A percentile compares a stretch with the other conserved stretches of the same genome.
Evolutionary conservation across 2,113 vertebrate species (phyloP).

Genomic region (Laticauda colubrina): DNA sequence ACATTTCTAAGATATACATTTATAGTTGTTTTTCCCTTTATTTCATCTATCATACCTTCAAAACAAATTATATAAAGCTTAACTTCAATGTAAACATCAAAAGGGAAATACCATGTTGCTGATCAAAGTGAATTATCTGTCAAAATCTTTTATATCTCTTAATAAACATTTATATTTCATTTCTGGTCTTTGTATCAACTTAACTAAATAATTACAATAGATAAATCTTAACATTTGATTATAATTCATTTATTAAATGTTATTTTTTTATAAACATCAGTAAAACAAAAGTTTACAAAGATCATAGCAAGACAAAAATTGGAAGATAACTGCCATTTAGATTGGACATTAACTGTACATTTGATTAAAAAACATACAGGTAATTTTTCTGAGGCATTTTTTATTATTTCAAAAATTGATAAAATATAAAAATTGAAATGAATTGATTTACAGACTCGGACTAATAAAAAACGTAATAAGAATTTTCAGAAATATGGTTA

Average conservation of each 20-base stretch:
- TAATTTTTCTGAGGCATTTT: neutral
- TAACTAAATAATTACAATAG: neutral
- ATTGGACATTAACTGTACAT: neutral
- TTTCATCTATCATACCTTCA: neutral
- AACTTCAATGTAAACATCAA: neutral
- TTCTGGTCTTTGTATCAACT: neutral
- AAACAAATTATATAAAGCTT: neutral
- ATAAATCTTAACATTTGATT: neutral
- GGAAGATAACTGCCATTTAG: neutral
- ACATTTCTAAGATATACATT: neutral
- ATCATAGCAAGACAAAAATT: neutral
- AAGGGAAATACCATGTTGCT: neutral
- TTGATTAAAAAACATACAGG: neutral
- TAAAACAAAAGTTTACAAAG: neutral
- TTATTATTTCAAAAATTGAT: neutral
- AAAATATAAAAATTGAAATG: neutral
- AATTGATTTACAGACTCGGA: neutral
- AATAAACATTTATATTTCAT: neutral
- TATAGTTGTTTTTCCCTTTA: neutral
- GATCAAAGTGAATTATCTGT: neutral
- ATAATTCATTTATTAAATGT: neutral
- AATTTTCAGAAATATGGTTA: neutral
- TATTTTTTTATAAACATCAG: neutral
- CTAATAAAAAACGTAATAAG: neutral
- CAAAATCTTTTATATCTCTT: neutral